Evolutionary conservation across 2,113 vertebrate species (phyloP).

Genomic region (Corythoichthys intestinalis): DNA sequence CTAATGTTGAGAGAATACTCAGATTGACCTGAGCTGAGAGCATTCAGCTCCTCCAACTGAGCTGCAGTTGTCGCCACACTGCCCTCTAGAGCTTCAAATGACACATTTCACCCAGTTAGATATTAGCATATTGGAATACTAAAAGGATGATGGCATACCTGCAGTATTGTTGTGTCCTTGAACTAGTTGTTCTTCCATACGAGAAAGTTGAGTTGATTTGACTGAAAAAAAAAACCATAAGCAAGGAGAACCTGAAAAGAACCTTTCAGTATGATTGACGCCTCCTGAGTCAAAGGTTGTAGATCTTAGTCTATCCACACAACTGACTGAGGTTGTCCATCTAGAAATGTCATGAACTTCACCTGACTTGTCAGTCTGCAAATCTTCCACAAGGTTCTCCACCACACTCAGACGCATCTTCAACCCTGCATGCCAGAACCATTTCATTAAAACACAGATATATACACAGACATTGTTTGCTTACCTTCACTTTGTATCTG

Average conservation of each 20-base stretch:
- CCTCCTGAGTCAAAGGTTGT: background rate
- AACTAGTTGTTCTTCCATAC: background rate
- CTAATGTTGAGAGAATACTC: no score
- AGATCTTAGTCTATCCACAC: background rate
- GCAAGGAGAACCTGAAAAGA: background rate
- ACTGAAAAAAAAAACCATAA: background rate
- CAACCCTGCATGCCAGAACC: background rate
- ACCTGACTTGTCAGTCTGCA: background rate
- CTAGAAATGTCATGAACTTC: background rate
- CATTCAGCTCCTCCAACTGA: conserved; percentile 8
- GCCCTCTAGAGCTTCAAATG: background rate
- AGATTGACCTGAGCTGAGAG: background rate
- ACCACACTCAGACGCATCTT: background rate
- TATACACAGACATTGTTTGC: background rate
- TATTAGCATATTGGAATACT: background rate
- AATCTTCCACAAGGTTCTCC: background rate
- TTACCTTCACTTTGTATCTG: conserved; percentile 3
- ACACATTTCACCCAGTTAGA: background rate
- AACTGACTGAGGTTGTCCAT: background rate
- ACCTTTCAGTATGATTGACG: background rate
- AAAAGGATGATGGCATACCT: background rate
- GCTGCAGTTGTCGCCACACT: background rate
- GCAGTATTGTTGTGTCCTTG: background rate
- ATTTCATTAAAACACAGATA: background rate
- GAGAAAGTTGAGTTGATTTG: conserved; percentile 2